These are phyloP conservation scores for human DNA, from an alignment of 2,113 vertebrate genomes.

Conservation along the genomic window DNA sequence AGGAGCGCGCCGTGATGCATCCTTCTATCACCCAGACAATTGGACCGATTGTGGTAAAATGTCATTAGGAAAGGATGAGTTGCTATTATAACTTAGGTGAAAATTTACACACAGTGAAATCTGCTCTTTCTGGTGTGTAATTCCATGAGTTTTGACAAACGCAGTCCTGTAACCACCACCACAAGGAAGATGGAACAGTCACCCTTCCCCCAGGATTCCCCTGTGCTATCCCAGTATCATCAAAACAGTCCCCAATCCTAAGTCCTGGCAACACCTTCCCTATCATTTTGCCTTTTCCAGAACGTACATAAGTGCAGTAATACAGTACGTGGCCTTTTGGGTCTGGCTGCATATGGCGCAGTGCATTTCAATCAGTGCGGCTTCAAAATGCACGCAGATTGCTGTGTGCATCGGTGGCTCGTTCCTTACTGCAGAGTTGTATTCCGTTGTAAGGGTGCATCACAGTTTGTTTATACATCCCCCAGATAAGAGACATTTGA, in stretches of 20 bases:
- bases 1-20: fast-evolving
- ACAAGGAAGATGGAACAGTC: background rate
- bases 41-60: background rate
- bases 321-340: background rate
- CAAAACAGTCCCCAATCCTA: background rate
- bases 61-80: background rate
- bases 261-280: background rate
- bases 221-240: too few species aligned
- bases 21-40: background rate
- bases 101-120: background rate
- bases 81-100: background rate
- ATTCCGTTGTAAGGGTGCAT: fast-evolving
- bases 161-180: background rate
- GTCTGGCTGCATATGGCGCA: background rate
- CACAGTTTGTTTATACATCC: background rate
- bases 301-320: background rate
- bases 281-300: background rate
- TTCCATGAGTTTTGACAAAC: background rate
- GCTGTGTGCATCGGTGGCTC: fast-evolving
- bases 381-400: fast-evolving
- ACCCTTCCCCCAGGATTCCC: background rate
- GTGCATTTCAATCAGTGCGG: background rate
- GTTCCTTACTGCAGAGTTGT: background rate
- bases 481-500: background rate
- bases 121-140: background rate